Evolutionary conservation across 2,888 invertebrate genomes (phyloP).

Genomic region (Diogma glabrata): DNA sequence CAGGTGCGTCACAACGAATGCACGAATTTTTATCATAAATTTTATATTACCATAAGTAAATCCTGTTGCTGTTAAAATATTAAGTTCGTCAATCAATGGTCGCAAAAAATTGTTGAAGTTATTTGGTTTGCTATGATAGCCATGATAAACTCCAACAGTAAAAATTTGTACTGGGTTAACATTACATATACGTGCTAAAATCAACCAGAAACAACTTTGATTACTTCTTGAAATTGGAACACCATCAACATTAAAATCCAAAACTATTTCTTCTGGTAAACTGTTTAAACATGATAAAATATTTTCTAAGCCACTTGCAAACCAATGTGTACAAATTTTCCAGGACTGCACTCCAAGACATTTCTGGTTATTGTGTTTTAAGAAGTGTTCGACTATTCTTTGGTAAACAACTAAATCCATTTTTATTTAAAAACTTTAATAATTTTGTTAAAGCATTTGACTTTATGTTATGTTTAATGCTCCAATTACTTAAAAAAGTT

Average conservation of each 20-base stretch:
- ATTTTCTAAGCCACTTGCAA: neutral
- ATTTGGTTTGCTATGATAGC: neutral
- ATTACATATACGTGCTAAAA: neutral
- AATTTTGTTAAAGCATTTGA: neutral
- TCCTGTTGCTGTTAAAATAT: neutral
- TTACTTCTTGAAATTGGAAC: conserved; percentile 1
- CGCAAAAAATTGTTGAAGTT: conserved; percentile 2
- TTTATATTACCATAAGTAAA: neutral
- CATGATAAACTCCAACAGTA: conserved; percentile 6
- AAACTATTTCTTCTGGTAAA: neutral
- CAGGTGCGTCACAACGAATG: conserved; percentile 5
- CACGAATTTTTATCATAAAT: neutral
- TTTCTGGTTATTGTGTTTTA: neutral
- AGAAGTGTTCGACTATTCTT: neutral
- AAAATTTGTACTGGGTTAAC: neutral
- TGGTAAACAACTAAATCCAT: neutral
- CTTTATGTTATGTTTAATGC: neutral
- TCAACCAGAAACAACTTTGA: neutral
- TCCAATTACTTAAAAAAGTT: neutral
- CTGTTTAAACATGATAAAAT: neutral
- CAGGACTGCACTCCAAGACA: neutral
- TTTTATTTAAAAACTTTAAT: neutral
- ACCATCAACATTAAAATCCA: conserved; percentile 7
- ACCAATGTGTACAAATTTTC: neutral
- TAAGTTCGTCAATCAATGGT: neutral